Conservation (phyloP, 1,140 invertebrate genomes). For the Drosophila nebulosa region DNA sequence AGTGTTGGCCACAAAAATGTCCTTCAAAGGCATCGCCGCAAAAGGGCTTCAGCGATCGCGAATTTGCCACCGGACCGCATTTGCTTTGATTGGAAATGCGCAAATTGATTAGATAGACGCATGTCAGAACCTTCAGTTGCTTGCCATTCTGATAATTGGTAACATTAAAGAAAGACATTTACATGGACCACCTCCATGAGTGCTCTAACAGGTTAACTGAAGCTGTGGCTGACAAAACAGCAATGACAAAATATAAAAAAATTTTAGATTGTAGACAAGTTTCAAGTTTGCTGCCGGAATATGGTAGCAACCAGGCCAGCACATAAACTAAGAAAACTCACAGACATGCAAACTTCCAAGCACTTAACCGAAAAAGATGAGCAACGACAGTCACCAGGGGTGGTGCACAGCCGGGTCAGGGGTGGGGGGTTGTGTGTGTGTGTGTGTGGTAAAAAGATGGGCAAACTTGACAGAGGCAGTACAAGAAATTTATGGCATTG, state of each 20-base stretch:
- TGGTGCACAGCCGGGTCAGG: neutral
- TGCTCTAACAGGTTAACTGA: constrained; percentile 39
- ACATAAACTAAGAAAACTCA: constrained; percentile 30
- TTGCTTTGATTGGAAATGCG: constrained; percentile 29
- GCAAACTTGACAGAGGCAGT: constrained; percentile 31
- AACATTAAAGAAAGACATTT: neutral
- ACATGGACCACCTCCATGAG: neutral
- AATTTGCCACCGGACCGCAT: constrained; percentile 3
- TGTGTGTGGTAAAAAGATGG: neutral
- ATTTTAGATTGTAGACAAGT: constrained; percentile 31
- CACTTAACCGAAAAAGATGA: constrained; percentile 50
- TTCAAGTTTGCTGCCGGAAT: constrained; percentile 11
- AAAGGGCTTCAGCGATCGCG: constrained; percentile 32
- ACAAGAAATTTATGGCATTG: constrained; percentile 58
- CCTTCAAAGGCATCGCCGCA: constrained; percentile 43
- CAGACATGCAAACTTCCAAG: constrained; percentile 46
- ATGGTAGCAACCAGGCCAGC: neutral
- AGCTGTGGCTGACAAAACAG: constrained; percentile 6
- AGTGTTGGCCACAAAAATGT: constrained; percentile 54
- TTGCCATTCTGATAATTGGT: constrained; percentile 41
- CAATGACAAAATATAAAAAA: neutral
- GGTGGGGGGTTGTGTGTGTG: neutral
- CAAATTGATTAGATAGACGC: constrained; percentile 4
- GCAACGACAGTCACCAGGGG: constrained; percentile 23
- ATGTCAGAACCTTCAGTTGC: neutral